phyloP scores from a whole-genome alignment of 1,140 invertebrate genomes.

The Tenebrio molitor region DNA sequence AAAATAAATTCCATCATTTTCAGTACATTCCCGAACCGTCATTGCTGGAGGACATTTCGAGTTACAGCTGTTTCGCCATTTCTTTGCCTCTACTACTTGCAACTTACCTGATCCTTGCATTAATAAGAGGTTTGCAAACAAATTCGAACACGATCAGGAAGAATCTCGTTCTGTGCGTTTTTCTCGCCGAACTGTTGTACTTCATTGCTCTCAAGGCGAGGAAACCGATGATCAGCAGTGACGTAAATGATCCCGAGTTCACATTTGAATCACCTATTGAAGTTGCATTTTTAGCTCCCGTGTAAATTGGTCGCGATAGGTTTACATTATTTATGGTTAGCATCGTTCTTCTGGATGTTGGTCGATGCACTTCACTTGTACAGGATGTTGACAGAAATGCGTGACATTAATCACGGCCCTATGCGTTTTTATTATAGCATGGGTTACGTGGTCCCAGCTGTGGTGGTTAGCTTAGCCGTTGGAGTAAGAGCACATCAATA shows the following conservation, averaged over 20 bases:
- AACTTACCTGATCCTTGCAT: conserved; percentile 80
- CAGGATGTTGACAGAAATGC: conserved; percentile 94
- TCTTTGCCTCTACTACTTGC: conserved; percentile 84
- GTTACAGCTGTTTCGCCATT: conserved; percentile 90
- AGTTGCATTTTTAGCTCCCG: conserved; percentile 72
- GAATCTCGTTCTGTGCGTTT: conserved; percentile 90
- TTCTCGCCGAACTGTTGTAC: conserved; percentile 88
- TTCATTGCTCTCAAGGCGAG: conserved; percentile 88
- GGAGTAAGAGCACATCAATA: conserved; percentile 96
- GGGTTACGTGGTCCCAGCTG: conserved; percentile 94
- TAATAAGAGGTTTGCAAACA: conserved; percentile 85
- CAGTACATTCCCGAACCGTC: conserved; percentile 87
- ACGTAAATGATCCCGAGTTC: conserved; percentile 71
- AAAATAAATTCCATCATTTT: conserved; percentile 46
- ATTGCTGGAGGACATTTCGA: conserved; percentile 86
- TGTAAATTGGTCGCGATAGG: conserved; percentile 94
- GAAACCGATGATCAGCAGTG: conserved; percentile 79
- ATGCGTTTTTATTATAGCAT: conserved; percentile 96
- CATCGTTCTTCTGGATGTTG: conserved; percentile 91
- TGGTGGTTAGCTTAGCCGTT: conserved; percentile 91
- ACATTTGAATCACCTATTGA: conserved; percentile 18
- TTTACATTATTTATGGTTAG: conserved; percentile 93
- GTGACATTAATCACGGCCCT: conserved; percentile 95
- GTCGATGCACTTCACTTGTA: conserved; percentile 94
- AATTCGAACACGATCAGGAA: conserved; percentile 96